phyloP scores from a whole-genome alignment of 2,113 vertebrate species.

The Prionailurus bengalensis region DNA sequence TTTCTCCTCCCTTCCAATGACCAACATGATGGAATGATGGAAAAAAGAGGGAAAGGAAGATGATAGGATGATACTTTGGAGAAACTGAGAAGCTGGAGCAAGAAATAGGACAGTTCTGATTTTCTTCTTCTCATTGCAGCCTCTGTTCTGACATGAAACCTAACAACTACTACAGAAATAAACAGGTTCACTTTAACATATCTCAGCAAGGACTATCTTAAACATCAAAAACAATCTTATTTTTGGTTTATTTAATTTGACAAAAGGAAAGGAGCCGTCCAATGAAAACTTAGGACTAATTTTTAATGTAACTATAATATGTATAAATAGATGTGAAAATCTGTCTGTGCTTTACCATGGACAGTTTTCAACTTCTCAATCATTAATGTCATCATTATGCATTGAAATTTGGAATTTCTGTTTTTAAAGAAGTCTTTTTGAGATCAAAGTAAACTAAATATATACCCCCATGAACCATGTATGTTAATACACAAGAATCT shows the following conservation, averaged over 20 bases:
- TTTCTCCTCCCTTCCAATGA: neutral
- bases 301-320: conserved; percentile 18
- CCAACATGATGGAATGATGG: neutral
- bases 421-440: neutral
- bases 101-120: neutral
- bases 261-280: neutral
- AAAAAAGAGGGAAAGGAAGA: neutral
- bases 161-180: neutral
- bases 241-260: neutral
- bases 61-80: neutral
- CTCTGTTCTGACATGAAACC: neutral
- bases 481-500: neutral
- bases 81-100: neutral
- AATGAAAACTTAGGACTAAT: neutral
- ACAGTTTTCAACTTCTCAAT: neutral
- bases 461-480: neutral
- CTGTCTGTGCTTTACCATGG: neutral
- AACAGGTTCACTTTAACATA: neutral
- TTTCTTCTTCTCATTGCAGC: neutral
- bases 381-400: neutral
- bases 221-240: neutral
- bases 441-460: neutral
- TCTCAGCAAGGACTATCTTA: neutral
- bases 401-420: neutral
- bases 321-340: neutral